These are phyloP conservation scores for Calephelis perditalis DNA, from an alignment of 2,888 invertebrate species.

Conservation along the genomic window DNA sequence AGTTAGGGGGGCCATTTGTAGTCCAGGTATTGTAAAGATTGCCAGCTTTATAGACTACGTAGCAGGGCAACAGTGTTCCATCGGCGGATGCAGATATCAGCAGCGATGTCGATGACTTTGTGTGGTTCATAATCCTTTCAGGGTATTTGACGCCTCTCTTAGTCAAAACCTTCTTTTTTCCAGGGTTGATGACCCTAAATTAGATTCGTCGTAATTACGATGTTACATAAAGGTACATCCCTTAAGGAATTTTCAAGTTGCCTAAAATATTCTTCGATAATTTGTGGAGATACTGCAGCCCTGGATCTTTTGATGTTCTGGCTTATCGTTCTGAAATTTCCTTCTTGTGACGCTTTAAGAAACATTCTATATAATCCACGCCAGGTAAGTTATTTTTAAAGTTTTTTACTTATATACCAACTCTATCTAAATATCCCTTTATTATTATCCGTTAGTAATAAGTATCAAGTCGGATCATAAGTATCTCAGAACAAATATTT, in stretches of 20 bases:
- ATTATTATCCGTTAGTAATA: too few relatives aligned
- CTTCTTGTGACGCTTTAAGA: background rate
- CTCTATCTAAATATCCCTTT: too few relatives aligned
- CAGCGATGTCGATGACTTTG: slow-evolving; percentile 41
- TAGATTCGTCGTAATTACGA: slow-evolving; percentile 33
- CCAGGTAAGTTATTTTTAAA: background rate
- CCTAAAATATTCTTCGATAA: slow-evolving; percentile 26
- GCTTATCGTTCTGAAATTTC: background rate
- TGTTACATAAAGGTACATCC: slow-evolving; percentile 25
- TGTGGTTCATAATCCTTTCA: slow-evolving; percentile 41
- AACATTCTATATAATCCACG: background rate
- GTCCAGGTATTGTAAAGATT: slow-evolving; percentile 48
- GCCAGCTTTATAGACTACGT: slow-evolving; percentile 51
- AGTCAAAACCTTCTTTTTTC: slow-evolving; percentile 32
- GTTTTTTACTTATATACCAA: background rate
- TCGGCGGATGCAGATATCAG: slow-evolving; percentile 42
- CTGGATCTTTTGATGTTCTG: slow-evolving; percentile 26
- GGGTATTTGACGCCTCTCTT: slow-evolving; percentile 43
- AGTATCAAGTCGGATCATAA: too few relatives aligned
- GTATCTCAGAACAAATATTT: too few relatives aligned
- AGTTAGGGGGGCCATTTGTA: slow-evolving; percentile 41
- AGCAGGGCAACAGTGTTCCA: slow-evolving; percentile 40
- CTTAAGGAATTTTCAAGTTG: slow-evolving; percentile 26
- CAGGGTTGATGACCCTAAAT: slow-evolving; percentile 29
- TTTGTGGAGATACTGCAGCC: slow-evolving; percentile 28